Evolutionary conservation across 2,113 vertebrate genomes (phyloP).

Genomic region (Mormyrus lacerda): DNA sequence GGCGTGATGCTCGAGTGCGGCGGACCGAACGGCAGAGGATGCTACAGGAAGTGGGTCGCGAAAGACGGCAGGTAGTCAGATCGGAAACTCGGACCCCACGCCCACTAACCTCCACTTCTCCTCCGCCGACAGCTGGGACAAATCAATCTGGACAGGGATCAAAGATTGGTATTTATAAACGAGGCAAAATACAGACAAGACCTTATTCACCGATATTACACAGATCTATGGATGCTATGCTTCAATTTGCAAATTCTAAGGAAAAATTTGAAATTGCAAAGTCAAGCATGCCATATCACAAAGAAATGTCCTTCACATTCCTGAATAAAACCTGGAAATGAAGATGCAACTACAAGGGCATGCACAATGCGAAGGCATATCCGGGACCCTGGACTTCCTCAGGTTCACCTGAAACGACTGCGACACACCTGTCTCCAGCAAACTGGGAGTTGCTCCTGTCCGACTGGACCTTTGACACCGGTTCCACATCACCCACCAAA

Average conservation of each 20-base stretch:
- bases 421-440: background rate
- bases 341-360: background rate
- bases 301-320: background rate
- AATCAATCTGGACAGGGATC: constrained; percentile 65
- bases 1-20: background rate
- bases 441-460: background rate
- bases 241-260: background rate
- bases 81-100: background rate
- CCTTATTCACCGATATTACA: background rate
- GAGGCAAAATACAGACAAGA: background rate
- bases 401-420: background rate
- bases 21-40: background rate
- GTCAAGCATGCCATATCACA: background rate
- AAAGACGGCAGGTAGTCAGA: background rate
- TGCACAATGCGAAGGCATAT: background rate
- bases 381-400: background rate
- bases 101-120: constrained; percentile 89
- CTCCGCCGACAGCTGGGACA: constrained; percentile 85
- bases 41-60: background rate
- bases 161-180: constrained; percentile 13
- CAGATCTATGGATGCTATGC: background rate
- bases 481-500: background rate
- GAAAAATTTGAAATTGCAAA: background rate
- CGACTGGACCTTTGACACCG: background rate
- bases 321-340: background rate